Conservation (phyloP, 2,797 vertebrate species). For the Rhabdophis nuchalis region DNA sequence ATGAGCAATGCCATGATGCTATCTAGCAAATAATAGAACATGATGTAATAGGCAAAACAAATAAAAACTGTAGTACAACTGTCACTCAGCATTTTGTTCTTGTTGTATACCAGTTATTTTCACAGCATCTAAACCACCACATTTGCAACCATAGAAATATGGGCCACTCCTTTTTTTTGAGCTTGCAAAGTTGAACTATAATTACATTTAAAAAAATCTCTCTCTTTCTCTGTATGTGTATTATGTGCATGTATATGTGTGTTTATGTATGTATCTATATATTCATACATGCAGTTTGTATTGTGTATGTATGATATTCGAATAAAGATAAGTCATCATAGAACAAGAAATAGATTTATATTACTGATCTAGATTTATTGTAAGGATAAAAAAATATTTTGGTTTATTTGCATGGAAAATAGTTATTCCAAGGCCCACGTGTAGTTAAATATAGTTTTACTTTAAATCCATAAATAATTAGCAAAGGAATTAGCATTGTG, state of each 20-base stretch:
- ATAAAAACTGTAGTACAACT: background rate
- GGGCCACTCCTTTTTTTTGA: background rate
- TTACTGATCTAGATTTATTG: background rate
- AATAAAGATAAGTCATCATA: conserved; percentile 5
- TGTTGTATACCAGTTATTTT: background rate
- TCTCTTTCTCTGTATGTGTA: background rate
- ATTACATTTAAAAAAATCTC: background rate
- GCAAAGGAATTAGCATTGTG: conserved; percentile 30
- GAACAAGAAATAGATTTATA: background rate
- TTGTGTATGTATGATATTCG: background rate
- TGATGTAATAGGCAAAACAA: background rate
- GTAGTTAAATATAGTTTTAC: conserved; percentile 26
- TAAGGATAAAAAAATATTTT: conserved; percentile 24
- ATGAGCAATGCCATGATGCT: background rate
- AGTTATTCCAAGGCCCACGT: background rate
- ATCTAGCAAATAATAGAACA: background rate
- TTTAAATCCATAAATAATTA: conserved; percentile 21
- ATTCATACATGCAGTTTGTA: background rate
- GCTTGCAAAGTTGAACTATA: background rate
- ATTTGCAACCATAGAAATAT: background rate
- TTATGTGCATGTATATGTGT: background rate
- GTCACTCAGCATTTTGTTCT: background rate
- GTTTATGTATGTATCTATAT: rapidly evolving
- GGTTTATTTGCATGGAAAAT: conserved; percentile 22
- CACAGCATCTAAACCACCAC: background rate